A percentile compares a stretch with the other conserved stretches of the same genome.
Conservation (phyloP, 2,797 vertebrate species). For the Silurus aristotelis region DNA sequence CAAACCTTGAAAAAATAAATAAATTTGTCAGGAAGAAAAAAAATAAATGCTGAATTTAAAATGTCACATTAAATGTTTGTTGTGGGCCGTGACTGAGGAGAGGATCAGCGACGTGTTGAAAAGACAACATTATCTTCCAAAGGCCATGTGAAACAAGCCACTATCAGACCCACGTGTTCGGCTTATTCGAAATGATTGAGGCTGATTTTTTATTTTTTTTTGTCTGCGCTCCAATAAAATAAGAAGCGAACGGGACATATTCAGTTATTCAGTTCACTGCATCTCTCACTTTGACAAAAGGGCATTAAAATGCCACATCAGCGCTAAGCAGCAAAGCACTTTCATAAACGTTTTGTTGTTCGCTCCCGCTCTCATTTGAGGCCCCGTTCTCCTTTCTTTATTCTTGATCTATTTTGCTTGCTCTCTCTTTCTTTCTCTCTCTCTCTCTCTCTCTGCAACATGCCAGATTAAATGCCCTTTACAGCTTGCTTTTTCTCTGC, state of each 20-base stretch:
- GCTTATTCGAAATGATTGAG: not conserved
- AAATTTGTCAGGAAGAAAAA: too few relatives aligned
- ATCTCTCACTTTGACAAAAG: constrained; percentile 43
- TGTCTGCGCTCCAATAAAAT: constrained; percentile 12
- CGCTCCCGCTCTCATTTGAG: not conserved
- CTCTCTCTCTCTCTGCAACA: constrained; percentile 4
- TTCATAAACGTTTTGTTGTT: constrained; percentile 36
- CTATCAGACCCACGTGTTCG: constrained; percentile 9
- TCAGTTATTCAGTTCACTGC: constrained; percentile 39
- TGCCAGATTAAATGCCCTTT: constrained; percentile 44
- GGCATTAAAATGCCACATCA: constrained; percentile 50
- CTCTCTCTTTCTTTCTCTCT: constrained; percentile 1
- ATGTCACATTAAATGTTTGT: not conserved
- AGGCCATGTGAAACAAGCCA: constrained; percentile 11
- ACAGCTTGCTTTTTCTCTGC: constrained; percentile 20
- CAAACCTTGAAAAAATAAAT: not conserved
- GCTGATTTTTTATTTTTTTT: not conserved
- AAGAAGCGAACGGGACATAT: constrained; percentile 28
- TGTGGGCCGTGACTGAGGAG: not conserved
- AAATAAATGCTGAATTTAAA: not conserved
- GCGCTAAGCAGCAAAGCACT: constrained; percentile 40
- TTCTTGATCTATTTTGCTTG: constrained; percentile 8
- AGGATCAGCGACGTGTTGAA: not conserved
- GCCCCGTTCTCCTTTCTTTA: not conserved
- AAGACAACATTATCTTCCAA: constrained; percentile 2